Evolutionary conservation across 2,797 vertebrate species (phyloP).

Genomic region (Enteromius unitaeniatus): DNA sequence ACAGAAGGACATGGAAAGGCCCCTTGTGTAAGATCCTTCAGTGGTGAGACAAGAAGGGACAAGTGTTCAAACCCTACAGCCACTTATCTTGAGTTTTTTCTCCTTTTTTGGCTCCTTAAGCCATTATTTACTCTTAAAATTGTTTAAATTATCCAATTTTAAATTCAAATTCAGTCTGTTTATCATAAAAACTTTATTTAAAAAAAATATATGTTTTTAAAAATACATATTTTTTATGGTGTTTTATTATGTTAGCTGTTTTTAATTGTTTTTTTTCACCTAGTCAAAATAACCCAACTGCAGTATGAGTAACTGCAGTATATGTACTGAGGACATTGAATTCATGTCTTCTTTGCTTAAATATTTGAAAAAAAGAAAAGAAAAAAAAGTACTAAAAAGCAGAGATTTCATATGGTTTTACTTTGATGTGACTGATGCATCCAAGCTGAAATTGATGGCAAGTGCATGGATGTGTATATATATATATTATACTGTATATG

Average conservation of each 20-base stretch:
- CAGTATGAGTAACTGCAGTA: too few relatives aligned
- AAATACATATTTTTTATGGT: too few relatives aligned
- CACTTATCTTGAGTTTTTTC: neutral
- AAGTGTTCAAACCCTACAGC: neutral
- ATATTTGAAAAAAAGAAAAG: neutral
- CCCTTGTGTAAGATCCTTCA: neutral
- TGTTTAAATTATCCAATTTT: neutral
- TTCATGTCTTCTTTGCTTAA: neutral
- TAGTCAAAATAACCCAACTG: too few relatives aligned
- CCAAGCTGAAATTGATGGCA: neutral
- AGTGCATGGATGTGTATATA: neutral
- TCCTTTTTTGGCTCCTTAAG: neutral
- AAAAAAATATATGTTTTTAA: too few relatives aligned
- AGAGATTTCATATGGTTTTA: neutral
- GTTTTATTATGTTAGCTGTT: too few relatives aligned
- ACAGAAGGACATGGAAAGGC: slow-evolving; percentile 45
- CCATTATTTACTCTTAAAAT: neutral
- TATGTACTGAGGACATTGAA: neutral
- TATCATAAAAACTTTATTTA: neutral
- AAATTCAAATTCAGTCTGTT: neutral
- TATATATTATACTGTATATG: neutral
- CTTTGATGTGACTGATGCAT: neutral
- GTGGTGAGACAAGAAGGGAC: neutral
- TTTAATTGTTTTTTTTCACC: too few relatives aligned
- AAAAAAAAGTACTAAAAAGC: neutral